Evolutionary conservation across 2,113 vertebrate species (phyloP).

Genomic region (Saguinus midas): DNA sequence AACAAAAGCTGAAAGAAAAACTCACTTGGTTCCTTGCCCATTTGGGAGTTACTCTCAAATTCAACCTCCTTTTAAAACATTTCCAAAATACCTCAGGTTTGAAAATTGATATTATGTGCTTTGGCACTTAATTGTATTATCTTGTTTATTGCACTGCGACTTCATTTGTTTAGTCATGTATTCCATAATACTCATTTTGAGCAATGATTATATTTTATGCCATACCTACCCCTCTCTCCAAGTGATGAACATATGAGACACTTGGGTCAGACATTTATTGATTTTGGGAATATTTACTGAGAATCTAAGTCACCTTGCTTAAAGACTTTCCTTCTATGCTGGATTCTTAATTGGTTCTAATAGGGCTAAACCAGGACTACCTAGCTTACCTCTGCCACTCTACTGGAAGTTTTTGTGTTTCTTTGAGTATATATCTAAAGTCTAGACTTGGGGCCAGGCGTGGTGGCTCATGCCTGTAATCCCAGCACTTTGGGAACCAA

Average conservation of each 20-base stretch:
- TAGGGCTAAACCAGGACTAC: not conserved
- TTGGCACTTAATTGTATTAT: not conserved
- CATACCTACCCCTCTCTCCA: not conserved
- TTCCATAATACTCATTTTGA: not conserved
- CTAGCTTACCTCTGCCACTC: not conserved
- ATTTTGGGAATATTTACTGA: not conserved
- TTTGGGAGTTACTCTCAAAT: conserved; percentile 20
- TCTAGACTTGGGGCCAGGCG: not conserved
- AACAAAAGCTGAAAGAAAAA: conserved; percentile 17
- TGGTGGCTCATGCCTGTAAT: no score
- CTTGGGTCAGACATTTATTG: not conserved
- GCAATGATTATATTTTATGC: not conserved
- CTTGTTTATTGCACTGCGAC: not conserved
- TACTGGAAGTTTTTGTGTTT: not conserved
- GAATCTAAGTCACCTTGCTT: not conserved
- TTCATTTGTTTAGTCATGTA: not conserved
- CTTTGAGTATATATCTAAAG: not conserved
- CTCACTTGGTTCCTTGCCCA: not conserved
- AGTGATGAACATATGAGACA: not conserved
- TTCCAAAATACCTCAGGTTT: conserved; percentile 7
- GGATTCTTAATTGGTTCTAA: not conserved
- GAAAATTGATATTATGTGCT: not conserved
- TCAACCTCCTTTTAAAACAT: conserved; percentile 18
- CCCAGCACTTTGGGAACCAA: no score
- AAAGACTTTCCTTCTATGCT: not conserved